Evolutionary conservation across 2,888 invertebrate genomes (phyloP).

Genomic region (Drosophila recens): DNA sequence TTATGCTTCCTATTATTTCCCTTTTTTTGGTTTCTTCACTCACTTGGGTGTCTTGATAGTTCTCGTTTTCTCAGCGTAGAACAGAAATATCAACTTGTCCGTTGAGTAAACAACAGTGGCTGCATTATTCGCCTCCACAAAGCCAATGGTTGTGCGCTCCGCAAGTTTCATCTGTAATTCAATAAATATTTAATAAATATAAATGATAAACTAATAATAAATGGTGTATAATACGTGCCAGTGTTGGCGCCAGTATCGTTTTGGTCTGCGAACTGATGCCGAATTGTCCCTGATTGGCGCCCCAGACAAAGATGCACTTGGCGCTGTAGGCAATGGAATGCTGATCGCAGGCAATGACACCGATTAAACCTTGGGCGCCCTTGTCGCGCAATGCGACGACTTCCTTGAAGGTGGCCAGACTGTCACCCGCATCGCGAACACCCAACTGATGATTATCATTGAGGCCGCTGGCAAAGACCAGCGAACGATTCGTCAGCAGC

Average conservation of each 20-base stretch:
- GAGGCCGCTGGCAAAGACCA: slow-evolving; percentile 87
- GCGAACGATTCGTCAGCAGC: slow-evolving; percentile 80
- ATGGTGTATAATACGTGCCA: slow-evolving; percentile 57
- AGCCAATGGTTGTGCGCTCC: slow-evolving; percentile 64
- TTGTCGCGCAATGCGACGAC: slow-evolving; percentile 81
- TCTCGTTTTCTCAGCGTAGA: slow-evolving; percentile 79
- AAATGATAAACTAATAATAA: background rate
- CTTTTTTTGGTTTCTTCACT: slow-evolving; percentile 34
- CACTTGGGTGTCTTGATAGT: slow-evolving; percentile 83
- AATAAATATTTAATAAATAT: too few species aligned
- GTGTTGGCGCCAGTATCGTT: slow-evolving; percentile 70
- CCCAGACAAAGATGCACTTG: slow-evolving; percentile 91
- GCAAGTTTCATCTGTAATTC: slow-evolving; percentile 75
- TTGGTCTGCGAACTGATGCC: slow-evolving; percentile 85
- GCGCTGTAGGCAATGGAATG: slow-evolving; percentile 90
- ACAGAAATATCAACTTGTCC: slow-evolving; percentile 77
- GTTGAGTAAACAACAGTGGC: slow-evolving; percentile 81
- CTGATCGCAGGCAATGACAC: slow-evolving; percentile 89
- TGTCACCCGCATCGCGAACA: slow-evolving; percentile 86
- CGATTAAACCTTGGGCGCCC: slow-evolving; percentile 85
- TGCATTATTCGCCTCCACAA: slow-evolving; percentile 84
- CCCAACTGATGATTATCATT: slow-evolving; percentile 89
- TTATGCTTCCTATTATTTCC: too few species aligned
- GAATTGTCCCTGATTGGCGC: slow-evolving; percentile 93
- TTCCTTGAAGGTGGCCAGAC: slow-evolving; percentile 82